Evolutionary conservation across 2,797 vertebrate species (phyloP).

Genomic region (Artibeus jamaicensis): DNA sequence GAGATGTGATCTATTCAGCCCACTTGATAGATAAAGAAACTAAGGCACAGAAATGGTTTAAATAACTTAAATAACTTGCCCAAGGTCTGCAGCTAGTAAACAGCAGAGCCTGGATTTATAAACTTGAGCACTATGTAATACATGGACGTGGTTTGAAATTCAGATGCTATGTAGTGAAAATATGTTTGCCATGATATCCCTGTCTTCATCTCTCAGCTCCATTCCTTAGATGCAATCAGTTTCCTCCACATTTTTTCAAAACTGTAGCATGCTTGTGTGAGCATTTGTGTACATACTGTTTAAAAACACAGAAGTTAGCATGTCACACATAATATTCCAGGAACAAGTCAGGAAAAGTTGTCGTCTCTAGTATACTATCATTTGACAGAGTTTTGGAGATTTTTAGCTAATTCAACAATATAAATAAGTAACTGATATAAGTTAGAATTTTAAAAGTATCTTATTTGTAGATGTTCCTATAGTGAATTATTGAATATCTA

Average conservation of each 20-base stretch:
- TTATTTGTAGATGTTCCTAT: neutral
- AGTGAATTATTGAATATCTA: constrained; percentile 34
- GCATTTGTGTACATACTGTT: neutral
- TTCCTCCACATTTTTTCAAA: neutral
- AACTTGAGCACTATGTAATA: neutral
- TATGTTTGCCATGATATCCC: neutral
- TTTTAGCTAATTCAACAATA: neutral
- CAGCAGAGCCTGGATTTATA: neutral
- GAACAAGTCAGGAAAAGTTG: neutral
- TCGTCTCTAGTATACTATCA: neutral
- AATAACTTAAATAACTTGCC: constrained; percentile 16
- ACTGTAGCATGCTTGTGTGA: neutral
- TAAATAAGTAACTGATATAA: neutral
- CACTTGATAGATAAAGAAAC: neutral
- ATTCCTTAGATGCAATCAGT: neutral
- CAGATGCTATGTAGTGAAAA: neutral
- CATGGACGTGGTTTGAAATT: neutral
- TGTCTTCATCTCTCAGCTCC: neutral
- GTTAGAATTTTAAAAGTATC: neutral
- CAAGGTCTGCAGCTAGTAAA: neutral
- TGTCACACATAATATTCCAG: neutral
- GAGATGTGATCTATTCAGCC: neutral
- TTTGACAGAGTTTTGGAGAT: neutral
- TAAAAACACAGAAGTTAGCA: neutral
- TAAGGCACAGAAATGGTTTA: neutral